Base-by-base conservation (phyloP, 2,797 vertebrate species). In the Liparis tanakae region DNA sequence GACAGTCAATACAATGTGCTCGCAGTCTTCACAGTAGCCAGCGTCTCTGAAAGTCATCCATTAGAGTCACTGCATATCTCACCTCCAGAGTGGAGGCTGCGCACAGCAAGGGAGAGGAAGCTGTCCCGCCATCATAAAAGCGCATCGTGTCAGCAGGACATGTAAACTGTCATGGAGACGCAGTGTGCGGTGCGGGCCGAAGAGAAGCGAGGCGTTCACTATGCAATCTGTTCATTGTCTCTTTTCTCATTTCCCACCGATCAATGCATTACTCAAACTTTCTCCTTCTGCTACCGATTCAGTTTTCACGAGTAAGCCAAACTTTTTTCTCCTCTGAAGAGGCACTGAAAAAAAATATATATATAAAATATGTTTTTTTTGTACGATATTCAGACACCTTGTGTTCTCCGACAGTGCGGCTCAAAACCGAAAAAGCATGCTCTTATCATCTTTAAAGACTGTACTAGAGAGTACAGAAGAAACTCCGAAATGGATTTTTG, bases 191-290 rank as follows among this genome's bases (percentile, higher is more conserved):
- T 6, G 9, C 2, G 18, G 77, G 81, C 73, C 67, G 63, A 66
- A 85, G 83, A 88, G 79, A 82, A 87, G 83, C 90, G 66, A 85
- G 73, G 85, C 87, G 88, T 85, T 84, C 83, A 72, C 78, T 72
- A 77, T 72, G 85, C 86, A 90, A 92, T 90, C 90, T 91, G 90
- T 88, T 88, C 84, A 60, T 76, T 84, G 89, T 87, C 90, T 90
- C 91, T 92, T 90, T 90, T 86, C 77, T 91, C 78, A 78, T 92
- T 92, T 90, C 87, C 85, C 77, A 87, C 61, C 61, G 66, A 82
- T 83, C 74, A 70, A 75, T 70, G 72, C 74, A 33, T 58, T 62
- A 53, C 54, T 63, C 53, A 7, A 66, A 77, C 70, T 74, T 71
- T 62, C 67, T 68, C 61, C 62, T 33, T 30, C 63, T 74, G 67